Evolutionary conservation across 2,113 vertebrate genomes (phyloP).

Genomic region (Calyptomena viridis): DNA sequence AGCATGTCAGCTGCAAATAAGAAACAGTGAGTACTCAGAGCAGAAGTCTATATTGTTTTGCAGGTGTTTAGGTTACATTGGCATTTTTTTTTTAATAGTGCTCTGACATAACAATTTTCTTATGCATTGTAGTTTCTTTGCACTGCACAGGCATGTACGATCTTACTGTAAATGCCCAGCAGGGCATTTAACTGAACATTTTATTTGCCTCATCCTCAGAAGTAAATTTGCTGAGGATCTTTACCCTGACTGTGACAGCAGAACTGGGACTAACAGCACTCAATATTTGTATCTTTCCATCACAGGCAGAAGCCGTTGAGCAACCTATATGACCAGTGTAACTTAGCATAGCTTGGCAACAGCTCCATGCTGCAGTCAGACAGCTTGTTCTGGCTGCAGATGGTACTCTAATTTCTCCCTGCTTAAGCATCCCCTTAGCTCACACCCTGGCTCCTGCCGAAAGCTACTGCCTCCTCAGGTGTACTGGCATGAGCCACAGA

Average conservation of each 20-base stretch:
- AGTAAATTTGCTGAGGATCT: neutral
- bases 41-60: neutral
- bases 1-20: neutral
- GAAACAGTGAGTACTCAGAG: neutral
- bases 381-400: conserved; percentile 53
- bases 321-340: neutral
- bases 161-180: neutral
- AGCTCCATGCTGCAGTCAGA: conserved; percentile 19
- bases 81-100: neutral
- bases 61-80: neutral
- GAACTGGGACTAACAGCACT: neutral
- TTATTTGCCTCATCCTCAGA: neutral
- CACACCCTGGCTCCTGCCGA: neutral
- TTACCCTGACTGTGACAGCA: neutral
- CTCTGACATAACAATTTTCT: neutral
- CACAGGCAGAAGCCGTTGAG: neutral
- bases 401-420: conserved; percentile 44
- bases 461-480: neutral
- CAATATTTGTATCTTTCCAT: neutral
- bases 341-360: conserved; percentile 27
- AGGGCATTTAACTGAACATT: neutral
- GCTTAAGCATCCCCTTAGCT: conserved; percentile 1
- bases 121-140: neutral
- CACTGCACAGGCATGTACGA: accelerated
- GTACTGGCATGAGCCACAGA: neutral